phyloP scores from a whole-genome alignment of 1,140 invertebrate species.

The Himalopsyche phryganea region DNA sequence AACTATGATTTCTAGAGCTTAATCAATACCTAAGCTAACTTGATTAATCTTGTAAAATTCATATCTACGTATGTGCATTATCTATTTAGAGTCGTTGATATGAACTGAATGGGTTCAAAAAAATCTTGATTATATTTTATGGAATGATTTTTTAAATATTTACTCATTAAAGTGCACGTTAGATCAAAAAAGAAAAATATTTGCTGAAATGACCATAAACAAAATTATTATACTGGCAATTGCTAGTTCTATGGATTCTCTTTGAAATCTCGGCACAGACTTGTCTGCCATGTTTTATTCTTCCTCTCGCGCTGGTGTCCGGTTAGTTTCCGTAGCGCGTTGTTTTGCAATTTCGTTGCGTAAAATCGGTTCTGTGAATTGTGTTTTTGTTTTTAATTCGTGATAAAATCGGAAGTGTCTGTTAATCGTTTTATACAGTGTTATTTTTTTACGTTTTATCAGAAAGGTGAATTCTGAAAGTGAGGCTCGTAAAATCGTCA shows the following conservation, averaged over 20 bases:
- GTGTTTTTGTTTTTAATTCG: constrained; percentile 8
- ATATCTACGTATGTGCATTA: too few relatives aligned
- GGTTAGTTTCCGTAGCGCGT: constrained; percentile 20
- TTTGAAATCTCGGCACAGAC: constrained; percentile 6
- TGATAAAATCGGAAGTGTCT: constrained; percentile 14
- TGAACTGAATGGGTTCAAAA: too few relatives aligned
- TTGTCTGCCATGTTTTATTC: constrained; percentile 55
- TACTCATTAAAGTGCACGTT: too few relatives aligned
- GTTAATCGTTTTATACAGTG: constrained; percentile 6
- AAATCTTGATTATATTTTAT: too few relatives aligned
- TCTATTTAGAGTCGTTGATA: too few relatives aligned
- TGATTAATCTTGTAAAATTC: too few relatives aligned
- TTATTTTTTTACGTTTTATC: constrained; percentile 14
- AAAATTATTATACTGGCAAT: background rate
- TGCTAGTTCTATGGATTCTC: background rate
- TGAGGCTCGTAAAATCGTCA: constrained; percentile 28
- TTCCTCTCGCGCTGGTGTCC: constrained; percentile 48
- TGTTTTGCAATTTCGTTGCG: constrained; percentile 20
- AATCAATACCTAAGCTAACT: too few relatives aligned
- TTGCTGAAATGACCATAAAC: constrained; percentile 45
- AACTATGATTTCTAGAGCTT: too few relatives aligned
- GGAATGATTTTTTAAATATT: too few relatives aligned
- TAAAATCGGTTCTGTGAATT: constrained; percentile 14
- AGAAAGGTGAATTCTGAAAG: constrained; percentile 21
- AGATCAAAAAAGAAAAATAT: too few relatives aligned